A percentile compares a stretch with the other conserved stretches of the same genome.
Evolutionary conservation across 92 coral and sea anemone genomes (phyloP).

Genomic region (Epizoanthus fatuus): DNA sequence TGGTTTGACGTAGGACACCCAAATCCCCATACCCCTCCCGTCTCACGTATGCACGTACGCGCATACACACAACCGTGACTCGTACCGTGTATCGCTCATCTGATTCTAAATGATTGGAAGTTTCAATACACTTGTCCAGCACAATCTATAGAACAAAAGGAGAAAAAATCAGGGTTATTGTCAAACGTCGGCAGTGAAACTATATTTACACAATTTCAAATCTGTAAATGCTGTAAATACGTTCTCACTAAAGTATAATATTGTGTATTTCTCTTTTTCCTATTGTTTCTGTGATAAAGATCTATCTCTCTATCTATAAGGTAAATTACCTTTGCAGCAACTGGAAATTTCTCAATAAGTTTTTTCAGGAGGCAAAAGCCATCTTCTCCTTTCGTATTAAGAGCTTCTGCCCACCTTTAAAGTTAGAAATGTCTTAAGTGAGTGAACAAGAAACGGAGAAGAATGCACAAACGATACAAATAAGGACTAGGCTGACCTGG

Average conservation of each 20-base stretch:
- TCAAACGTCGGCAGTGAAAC: too few species aligned
- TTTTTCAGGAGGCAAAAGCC: conserved; percentile 70
- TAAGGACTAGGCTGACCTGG: too few species aligned
- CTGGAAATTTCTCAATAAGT: conserved; percentile 81
- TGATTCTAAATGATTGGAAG: conserved; percentile 67
- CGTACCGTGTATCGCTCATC: conserved; percentile 82
- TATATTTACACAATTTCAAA: too few species aligned
- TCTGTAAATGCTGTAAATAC: too few species aligned
- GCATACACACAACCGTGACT: not conserved
- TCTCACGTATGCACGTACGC: too few species aligned
- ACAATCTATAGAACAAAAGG: conserved; percentile 55
- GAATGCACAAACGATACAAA: not conserved
- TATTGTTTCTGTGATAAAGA: not conserved
- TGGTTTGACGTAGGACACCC: too few species aligned
- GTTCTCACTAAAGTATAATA: too few species aligned
- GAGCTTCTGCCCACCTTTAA: conserved; percentile 81
- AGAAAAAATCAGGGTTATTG: not conserved
- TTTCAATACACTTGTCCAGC: conserved; percentile 77
- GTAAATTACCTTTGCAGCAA: conserved; percentile 77
- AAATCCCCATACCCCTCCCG: not conserved
- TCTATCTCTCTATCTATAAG: not conserved
- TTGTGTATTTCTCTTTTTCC: too few species aligned
- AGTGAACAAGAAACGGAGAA: not conserved
- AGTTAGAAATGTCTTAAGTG: not conserved
- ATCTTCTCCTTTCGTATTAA: conserved; percentile 57